Conservation (phyloP, 1,140 invertebrate genomes). For the Penaeus indicus region DNA sequence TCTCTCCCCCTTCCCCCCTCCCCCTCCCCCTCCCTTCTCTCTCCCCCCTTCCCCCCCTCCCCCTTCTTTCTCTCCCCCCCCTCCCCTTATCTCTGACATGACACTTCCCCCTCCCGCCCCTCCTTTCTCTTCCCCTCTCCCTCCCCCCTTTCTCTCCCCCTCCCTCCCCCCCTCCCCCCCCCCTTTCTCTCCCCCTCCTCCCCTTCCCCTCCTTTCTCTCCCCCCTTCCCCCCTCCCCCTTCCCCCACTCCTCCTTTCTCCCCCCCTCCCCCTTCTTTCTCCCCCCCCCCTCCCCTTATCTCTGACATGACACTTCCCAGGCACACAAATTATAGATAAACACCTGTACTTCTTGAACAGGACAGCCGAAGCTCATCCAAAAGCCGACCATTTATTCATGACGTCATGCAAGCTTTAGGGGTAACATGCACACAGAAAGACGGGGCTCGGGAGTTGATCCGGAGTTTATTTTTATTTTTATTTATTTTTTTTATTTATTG, state of each 20-base stretch:
- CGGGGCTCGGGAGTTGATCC: no score
- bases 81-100: background rate
- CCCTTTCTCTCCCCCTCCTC: background rate
- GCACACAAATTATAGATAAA: no score
- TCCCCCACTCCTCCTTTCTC: background rate
- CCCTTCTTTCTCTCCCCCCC: background rate
- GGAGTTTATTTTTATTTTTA: no score
- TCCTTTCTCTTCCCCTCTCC: background rate
- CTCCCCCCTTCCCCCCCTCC: background rate
- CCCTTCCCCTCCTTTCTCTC: no score
- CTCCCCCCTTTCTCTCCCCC: background rate
- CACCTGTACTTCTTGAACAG: no score
- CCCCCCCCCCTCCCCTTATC: background rate
- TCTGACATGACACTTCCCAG: no score
- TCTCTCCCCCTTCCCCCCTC: background rate
- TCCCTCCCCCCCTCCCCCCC: background rate
- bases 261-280: background rate
- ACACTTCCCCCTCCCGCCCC: no score
- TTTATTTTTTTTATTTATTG: no score
- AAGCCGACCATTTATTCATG: no score
- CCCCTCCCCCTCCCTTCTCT: background rate
- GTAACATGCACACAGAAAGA: no score
- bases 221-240: background rate
- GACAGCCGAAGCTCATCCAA: no score
- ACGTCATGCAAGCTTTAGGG: no score